These are phyloP conservation scores for Drosophila dives DNA, from an alignment of 2,888 invertebrate species.

Conservation along the genomic window DNA sequence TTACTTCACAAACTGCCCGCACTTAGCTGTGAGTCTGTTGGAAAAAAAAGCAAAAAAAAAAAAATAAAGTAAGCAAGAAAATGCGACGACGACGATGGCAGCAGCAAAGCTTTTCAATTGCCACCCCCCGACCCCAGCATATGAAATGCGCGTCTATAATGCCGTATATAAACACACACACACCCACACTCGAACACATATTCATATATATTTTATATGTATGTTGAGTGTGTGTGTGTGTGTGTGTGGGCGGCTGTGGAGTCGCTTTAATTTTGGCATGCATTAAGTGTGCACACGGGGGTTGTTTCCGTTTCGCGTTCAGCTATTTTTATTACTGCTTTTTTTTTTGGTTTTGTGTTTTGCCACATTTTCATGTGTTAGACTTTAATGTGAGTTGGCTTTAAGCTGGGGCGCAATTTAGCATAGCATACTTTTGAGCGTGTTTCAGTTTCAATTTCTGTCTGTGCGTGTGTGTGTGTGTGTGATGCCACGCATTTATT, in stretches of 20 bases:
- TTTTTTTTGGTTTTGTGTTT: constrained; percentile 31
- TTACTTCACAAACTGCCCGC: constrained; percentile 27
- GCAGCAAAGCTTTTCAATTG: constrained; percentile 80
- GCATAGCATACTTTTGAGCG: constrained; percentile 56
- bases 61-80: constrained; percentile 69
- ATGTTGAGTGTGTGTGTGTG: constrained; percentile 39
- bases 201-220: constrained; percentile 20
- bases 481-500: constrained; percentile 20
- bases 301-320: constrained; percentile 74
- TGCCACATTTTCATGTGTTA: constrained; percentile 12
- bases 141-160: constrained; percentile 75
- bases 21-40: constrained; percentile 39
- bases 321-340: constrained; percentile 53
- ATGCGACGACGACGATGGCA: constrained; percentile 51
- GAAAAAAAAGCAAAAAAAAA: constrained; percentile 32
- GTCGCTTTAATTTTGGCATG: constrained; percentile 82
- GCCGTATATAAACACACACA: constrained; percentile 72
- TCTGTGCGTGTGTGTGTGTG: neutral
- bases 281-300: constrained; percentile 81
- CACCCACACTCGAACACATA: constrained; percentile 29
- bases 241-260: constrained; percentile 47
- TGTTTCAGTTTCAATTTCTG: neutral
- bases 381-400: constrained; percentile 34
- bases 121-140: constrained; percentile 65
- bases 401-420: constrained; percentile 41